phyloP scores from a whole-genome alignment of 1,140 invertebrate species.

The Procambarus virginalis region DNA sequence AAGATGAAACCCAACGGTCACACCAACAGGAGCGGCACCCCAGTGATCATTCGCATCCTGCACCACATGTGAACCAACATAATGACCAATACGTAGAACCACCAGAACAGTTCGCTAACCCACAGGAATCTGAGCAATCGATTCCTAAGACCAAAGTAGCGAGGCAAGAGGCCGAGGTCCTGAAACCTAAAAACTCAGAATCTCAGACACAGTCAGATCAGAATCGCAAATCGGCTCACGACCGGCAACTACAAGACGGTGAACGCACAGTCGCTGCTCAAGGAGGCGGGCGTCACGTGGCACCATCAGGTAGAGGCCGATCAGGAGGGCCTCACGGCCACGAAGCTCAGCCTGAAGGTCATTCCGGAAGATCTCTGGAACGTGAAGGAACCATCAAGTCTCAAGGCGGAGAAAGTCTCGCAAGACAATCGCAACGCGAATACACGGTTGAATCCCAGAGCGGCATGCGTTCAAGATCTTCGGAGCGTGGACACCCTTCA shows the following conservation, averaged over 20 bases:
- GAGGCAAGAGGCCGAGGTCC: neutral
- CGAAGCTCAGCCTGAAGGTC: neutral
- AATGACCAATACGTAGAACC: neutral
- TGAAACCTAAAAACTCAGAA: neutral
- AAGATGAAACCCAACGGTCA: neutral
- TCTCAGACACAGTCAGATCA: neutral
- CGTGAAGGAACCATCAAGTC: slow-evolving; percentile 1
- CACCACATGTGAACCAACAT: neutral
- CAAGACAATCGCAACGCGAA: neutral
- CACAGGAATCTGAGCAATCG: neutral
- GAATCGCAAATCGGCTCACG: neutral
- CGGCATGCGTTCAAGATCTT: neutral
- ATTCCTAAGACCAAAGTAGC: neutral
- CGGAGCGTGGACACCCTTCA: neutral
- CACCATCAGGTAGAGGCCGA: too few relatives aligned
- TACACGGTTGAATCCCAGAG: neutral
- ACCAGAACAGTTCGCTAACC: neutral
- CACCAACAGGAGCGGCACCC: neutral
- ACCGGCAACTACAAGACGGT: neutral
- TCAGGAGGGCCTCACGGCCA: neutral
- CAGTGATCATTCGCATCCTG: too few relatives aligned
- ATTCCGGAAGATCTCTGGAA: neutral
- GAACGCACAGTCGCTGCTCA: neutral
- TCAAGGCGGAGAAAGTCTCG: neutral
- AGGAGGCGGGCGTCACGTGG: neutral